A percentile compares a stretch with the other conserved stretches of the same genome.
phyloP scores from a whole-genome alignment of 1,140 invertebrate species.

The Diachasmimorpha longicaudata region DNA sequence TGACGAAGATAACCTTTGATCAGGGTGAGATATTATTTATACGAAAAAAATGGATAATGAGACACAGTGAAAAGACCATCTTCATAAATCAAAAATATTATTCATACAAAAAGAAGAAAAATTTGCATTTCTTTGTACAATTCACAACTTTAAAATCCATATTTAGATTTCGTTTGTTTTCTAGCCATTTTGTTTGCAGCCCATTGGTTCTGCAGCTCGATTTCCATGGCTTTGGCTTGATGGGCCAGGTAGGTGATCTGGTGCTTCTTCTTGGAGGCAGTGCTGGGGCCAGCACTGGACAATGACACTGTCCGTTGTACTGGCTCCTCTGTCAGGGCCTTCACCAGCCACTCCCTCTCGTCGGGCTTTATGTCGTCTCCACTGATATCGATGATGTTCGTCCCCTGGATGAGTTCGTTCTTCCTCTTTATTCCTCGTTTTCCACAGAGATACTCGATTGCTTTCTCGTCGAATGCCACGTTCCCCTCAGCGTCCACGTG shows the following conservation, averaged over 20 bases:
- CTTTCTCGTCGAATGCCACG: conserved; percentile 58
- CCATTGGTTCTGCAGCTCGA: conserved; percentile 94
- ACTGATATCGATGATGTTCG: conserved; percentile 81
- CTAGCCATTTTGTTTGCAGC: conserved; percentile 83
- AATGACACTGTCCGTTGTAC: conserved; percentile 59
- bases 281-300: conserved; percentile 47
- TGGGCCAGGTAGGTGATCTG: conserved; percentile 96
- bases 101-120: neutral
- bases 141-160: conserved; percentile 73
- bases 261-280: conserved; percentile 74
- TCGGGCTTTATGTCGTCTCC: conserved; percentile 83
- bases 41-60: too few relatives aligned
- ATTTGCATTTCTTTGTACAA: neutral
- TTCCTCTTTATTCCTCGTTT: conserved; percentile 61
- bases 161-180: conserved; percentile 86
- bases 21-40: too few relatives aligned
- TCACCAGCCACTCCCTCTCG: conserved; percentile 80
- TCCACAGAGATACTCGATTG: conserved; percentile 58
- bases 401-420: conserved; percentile 61
- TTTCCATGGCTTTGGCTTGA: conserved; percentile 92
- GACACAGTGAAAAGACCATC: too few relatives aligned
- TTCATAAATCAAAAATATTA: too few relatives aligned
- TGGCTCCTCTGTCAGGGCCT: conserved; percentile 79
- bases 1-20: too few relatives aligned
- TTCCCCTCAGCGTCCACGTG: conserved; percentile 55